These are phyloP conservation scores for Cottus gobio DNA, from an alignment of 2,113 vertebrate species.

Conservation along the genomic window DNA sequence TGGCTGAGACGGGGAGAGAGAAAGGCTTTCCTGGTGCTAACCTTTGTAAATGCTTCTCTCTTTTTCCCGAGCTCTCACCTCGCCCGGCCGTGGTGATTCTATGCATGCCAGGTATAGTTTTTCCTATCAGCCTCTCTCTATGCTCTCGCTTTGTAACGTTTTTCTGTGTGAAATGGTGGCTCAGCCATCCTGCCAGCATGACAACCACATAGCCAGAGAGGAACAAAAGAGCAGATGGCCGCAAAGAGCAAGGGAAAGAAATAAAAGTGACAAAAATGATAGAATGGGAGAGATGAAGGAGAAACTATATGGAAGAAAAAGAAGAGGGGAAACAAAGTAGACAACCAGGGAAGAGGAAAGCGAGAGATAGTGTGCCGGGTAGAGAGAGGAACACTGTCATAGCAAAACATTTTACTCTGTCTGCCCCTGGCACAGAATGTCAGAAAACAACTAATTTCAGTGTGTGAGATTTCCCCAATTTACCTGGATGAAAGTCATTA, in stretches of 20 bases:
- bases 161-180: slow-evolving; percentile 50
- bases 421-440: slow-evolving; percentile 48
- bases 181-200: slow-evolving; percentile 45
- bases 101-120: slow-evolving; percentile 7
- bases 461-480: slow-evolving; percentile 42
- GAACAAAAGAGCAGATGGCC: slow-evolving; percentile 69
- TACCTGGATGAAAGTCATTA: slow-evolving; percentile 63
- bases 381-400: slow-evolving; percentile 50
- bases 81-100: background rate
- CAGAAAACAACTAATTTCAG: slow-evolving; percentile 55
- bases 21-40: slow-evolving; percentile 63
- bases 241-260: slow-evolving; percentile 25
- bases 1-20: slow-evolving; percentile 66
- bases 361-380: slow-evolving; percentile 3
- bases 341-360: slow-evolving; percentile 19
- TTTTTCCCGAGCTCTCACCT: slow-evolving; percentile 29
- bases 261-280: slow-evolving; percentile 15
- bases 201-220: slow-evolving; percentile 50
- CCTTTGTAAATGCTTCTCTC: slow-evolving; percentile 58
- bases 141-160: slow-evolving; percentile 18
- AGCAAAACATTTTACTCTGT: slow-evolving; percentile 56
- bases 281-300: background rate
- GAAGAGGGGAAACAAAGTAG: slow-evolving; percentile 7
- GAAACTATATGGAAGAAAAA: background rate
- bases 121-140: slow-evolving; percentile 11